Evolutionary conservation across 2,113 vertebrate genomes (phyloP), one percentile per base, ranked within the genome.

Genomic region (Paraplagusia blochii): DNA sequence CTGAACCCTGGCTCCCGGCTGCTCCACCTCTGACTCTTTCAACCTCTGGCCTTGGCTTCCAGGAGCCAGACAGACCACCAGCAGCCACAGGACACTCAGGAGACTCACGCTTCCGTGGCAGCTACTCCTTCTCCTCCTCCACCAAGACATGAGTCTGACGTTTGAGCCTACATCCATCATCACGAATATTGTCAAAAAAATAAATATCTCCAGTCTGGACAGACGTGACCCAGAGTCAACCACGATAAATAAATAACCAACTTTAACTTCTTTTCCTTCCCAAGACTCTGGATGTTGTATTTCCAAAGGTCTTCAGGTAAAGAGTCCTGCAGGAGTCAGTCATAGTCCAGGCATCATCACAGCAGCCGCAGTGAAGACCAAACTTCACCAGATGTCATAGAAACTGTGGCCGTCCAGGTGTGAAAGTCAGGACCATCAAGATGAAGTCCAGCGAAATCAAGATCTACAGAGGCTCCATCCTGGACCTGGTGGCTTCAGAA

Each of bases 21-120:
- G 69, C 42, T 77, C 82, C 44, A 69, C 83, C 29, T 87, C 85
- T 39, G 76, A 56, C 58, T 82, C 84, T 34, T 8, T 69, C 44
- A 43, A 44, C 57, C 53, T 75, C 62, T 85, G 86, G 55, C 79
- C 83, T 38, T 0, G 67, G 48, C 66, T 58, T 44, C 51, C 71
- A 62, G 82, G 66, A 50, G 76, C 66, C 76, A 81, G 53, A 70
- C 74, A 83, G 34, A 80, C 40, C 5, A 17, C 43, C 65, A 87
- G 66, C 47, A 89, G 69, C 76, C 77, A 80, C 36, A 84, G 49
- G 14, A 74, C 15, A 53, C 77, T 76, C 51, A 74, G 51, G 60
- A 79, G 58, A 66, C 66, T 49, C 72, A 84, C 70, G 55, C 59
- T 80, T 52, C 73, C 59, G 73, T 66, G 58, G 42, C 53, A 53